Conservation (phyloP, 2,888 invertebrate species). For the Folsomia manolachei region DNA sequence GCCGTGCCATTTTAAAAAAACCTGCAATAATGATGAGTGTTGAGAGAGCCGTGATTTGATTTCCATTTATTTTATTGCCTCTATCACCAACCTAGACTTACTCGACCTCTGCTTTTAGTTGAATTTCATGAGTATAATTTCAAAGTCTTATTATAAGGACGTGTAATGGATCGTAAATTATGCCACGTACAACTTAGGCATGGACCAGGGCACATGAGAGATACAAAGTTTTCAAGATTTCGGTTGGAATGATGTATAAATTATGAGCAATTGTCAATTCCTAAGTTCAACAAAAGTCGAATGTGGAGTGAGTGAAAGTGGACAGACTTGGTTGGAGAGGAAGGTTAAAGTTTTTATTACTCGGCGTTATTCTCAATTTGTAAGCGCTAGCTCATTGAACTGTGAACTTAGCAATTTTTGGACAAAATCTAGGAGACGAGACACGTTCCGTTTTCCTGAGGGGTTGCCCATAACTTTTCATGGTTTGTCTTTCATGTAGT, state of each 20-base stretch:
- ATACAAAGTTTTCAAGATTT: neutral
- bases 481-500: too few relatives aligned
- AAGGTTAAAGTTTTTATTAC: too few relatives aligned
- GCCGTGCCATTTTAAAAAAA: neutral
- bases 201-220: too few relatives aligned
- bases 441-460: too few relatives aligned
- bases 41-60: neutral
- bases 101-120: neutral
- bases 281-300: neutral
- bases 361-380: too few relatives aligned
- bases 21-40: neutral
- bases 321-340: neutral
- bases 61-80: neutral
- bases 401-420: neutral
- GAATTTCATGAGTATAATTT: neutral
- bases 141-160: neutral
- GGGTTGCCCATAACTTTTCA: too few relatives aligned
- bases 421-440: neutral
- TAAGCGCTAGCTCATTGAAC: neutral
- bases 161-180: neutral
- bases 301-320: neutral
- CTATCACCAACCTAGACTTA: neutral
- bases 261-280: neutral
- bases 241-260: neutral
- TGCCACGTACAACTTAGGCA: neutral